Base-by-base conservation (phyloP, 2,113 vertebrate genomes). In the Sisor rabdophorus region DNA sequence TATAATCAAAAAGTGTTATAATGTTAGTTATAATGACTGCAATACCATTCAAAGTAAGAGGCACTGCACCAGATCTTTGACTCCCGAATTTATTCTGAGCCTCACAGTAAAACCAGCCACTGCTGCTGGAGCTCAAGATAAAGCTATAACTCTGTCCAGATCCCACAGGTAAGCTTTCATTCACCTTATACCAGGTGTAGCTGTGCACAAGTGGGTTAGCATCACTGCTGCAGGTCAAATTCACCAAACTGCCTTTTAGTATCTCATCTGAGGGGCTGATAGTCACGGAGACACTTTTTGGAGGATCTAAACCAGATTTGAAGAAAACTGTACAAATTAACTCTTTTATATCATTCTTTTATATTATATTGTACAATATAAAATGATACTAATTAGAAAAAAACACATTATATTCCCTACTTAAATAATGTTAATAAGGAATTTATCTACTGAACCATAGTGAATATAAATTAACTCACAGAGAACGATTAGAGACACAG, bases 211-310 rank as follows among this genome's bases (percentile, higher is more conserved):
- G 75, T 69, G 76, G 71, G 50, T 79, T 69, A 19, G 63, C 71
- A 69, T 79, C 78, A 79, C 71, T 69, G 71, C 71, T 79, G 64
- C 78, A 79, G 71, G 78, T 69, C 71, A 79, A 70, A 65, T 3
- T 75, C 30, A 71, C 72, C 61, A 52, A 80, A 69, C 17, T 64
- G 3, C 19, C 61, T 20, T 64, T 16, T 7, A 24, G 16, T 56
- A 20, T 7, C 4, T 28, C 13, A 36, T 1, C 8, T 55, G 50
- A 71, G 20, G 20, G 0, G 19, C 19, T 64, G 52, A 69, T 48
- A 26, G 17, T 50, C 28, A 77, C 20, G 9, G 19, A 54, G 63
- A 48, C 9, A 1, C 28, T 58, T 13, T 28, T 56, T 15, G 40
- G 24, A 16, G 53, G 63, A 48, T 69, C 64, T 77, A 26, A 4